Evolutionary conservation across 2,797 vertebrate genomes (phyloP), one percentile per base, ranked within the genome.

Genomic region (Hyperoplus lanceolatus): DNA sequence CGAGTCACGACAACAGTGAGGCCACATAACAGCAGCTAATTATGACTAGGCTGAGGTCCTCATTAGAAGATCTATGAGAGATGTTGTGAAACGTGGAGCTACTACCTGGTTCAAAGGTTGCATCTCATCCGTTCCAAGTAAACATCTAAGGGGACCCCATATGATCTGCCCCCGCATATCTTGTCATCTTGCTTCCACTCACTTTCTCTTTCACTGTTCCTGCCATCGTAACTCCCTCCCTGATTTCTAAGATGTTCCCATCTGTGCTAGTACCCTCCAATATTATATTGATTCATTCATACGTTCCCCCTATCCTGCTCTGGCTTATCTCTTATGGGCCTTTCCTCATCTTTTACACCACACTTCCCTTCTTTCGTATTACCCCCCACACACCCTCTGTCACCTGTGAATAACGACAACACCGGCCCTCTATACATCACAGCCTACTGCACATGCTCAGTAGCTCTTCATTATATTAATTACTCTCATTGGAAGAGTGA

Each of bases 401-500:
- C 95, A 92, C 83, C 85, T 89, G 89, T 97, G 96, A 97, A 91
- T 95, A 95, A 96, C 87, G 94, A 96, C 88, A 55, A 41, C 77
- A 66, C 36, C 8, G 53, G 73, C 50, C 57, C 81, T 70, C 87
- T 90, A 96, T 95, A 95, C 92, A 94, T 97, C 95, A 96, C 89
- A 89, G 77, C 4, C 87, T 86, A 82, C 89, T 90, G 87, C 85
- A 93, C 91, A 88, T 93, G 86, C 89, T 94, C 95, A 95, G 93
- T 90, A 93, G 94, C 90, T 93, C 95, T 96, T 97, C 92, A 94
- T 96, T 97, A 95, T 96, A 97, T 97, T 96, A 97, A 98, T 98
- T 97, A 96, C 93, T 95, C 95, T 97, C 96, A 96, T 97, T 97
- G 96, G 96, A 97, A 97, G 96, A 97, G 94, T 95, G 94, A 97